phyloP scores from a whole-genome alignment of 1,140 invertebrate genomes.

The Brachionus angularis region DNA sequence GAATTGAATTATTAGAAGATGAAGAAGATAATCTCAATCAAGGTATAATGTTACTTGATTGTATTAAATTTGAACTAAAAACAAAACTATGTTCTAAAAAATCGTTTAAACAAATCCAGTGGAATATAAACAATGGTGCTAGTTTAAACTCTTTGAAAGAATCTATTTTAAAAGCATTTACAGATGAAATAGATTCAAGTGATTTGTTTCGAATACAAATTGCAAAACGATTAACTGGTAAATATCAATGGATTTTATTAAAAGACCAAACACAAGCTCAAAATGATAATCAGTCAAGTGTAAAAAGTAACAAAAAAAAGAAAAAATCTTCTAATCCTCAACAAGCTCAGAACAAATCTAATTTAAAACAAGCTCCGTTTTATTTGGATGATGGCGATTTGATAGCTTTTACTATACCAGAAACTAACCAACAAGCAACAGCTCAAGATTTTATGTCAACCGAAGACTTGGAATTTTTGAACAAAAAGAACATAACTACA shows the following conservation, averaged over 20 bases:
- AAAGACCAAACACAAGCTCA: background rate
- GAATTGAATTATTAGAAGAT: constrained; percentile 2
- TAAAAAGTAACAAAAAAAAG: no score
- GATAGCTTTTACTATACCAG: constrained; percentile 1
- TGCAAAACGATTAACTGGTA: background rate
- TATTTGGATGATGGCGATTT: constrained; percentile 15
- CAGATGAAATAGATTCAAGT: background rate
- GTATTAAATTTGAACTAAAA: background rate
- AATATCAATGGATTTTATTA: constrained; percentile 14
- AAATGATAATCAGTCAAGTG: no score
- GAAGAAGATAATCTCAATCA: constrained; percentile 8
- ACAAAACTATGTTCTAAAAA: background rate
- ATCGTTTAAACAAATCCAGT: constrained; percentile 5
- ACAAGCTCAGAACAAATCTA: background rate
- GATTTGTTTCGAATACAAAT: constrained; percentile 18
- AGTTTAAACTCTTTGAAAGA: constrained; percentile 11
- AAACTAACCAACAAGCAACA: background rate
- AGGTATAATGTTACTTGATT: constrained; percentile 5
- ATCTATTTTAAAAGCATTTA: constrained; percentile 6
- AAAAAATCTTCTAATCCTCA: constrained; percentile 8
- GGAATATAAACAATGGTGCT: constrained; percentile 32
- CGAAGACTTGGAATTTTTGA: constrained; percentile 12
- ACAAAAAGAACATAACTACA: constrained; percentile 11
- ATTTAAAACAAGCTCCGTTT: constrained; percentile 21
- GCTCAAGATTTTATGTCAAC: constrained; percentile 36